These are phyloP conservation scores for Microplitis mediator DNA, from an alignment of 1,140 invertebrate genomes.

Conservation along the genomic window DNA sequence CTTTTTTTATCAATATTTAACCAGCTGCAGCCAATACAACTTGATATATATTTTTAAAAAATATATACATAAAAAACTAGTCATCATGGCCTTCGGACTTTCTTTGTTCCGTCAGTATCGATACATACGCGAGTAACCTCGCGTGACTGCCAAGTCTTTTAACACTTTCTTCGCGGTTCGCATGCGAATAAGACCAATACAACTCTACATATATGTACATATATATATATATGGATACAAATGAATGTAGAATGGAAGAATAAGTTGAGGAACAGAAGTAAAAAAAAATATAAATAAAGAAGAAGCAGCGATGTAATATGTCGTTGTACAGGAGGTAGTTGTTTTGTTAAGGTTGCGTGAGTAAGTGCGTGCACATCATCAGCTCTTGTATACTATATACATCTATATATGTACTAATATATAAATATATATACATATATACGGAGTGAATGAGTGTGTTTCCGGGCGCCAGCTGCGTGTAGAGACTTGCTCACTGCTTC, in stretches of 20 bases:
- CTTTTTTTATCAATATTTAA: neutral
- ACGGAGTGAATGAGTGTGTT: slow-evolving; percentile 18
- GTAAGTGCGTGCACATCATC: neutral
- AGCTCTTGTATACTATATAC: slow-evolving; percentile 5
- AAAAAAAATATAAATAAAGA: neutral
- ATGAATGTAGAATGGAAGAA: no score
- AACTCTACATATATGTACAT: slow-evolving; percentile 3
- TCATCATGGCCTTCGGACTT: slow-evolving; percentile 23
- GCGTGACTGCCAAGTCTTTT: slow-evolving; percentile 19
- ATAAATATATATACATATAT: neutral
- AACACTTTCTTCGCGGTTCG: slow-evolving; percentile 14
- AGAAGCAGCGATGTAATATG: slow-evolving; percentile 11
- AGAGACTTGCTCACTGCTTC: slow-evolving; percentile 8
- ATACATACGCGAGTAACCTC: neutral
- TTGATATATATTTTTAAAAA: neutral
- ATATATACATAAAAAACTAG: neutral
- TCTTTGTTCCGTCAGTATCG: slow-evolving; percentile 37
- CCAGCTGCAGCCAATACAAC: neutral
- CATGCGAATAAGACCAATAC: slow-evolving; percentile 22
- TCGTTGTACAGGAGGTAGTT: neutral
- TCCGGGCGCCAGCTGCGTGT: slow-evolving; percentile 27
- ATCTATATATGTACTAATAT: slow-evolving; percentile 11
- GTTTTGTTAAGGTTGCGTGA: neutral
- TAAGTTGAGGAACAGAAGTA: neutral
- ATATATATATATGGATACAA: neutral